phyloP scores from a whole-genome alignment of 2,888 invertebrate genomes.

The Prosopocoilus inquinatus region DNA sequence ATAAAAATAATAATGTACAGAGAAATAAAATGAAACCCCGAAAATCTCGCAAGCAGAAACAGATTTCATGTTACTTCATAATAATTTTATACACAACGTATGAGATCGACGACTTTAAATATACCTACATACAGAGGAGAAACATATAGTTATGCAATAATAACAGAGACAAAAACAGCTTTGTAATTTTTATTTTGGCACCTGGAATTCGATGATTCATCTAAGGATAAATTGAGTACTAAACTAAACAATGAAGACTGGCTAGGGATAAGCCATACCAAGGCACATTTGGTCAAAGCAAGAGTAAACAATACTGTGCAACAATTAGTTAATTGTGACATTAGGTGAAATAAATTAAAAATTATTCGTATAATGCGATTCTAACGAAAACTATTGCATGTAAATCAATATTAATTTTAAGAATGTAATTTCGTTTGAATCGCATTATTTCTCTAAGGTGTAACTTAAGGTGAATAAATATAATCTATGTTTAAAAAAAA shows the following conservation, averaged over 20 bases:
- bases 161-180: conserved; percentile 3
- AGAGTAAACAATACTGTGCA: too few relatives aligned
- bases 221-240: conserved; percentile 11
- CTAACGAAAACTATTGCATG: too few relatives aligned
- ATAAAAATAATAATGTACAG: conserved; percentile 6
- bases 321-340: too few relatives aligned
- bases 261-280: conserved; percentile 3
- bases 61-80: conserved; percentile 8
- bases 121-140: not conserved
- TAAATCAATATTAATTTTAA: too few relatives aligned
- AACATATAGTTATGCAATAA: conserved; percentile 1
- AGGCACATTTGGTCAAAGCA: not conserved
- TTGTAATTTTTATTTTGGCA: conserved; percentile 36
- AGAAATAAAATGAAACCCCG: conserved; percentile 9
- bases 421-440: too few relatives aligned
- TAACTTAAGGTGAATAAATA: conserved; percentile 5
- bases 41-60: not conserved
- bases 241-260: not conserved
- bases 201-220: conserved; percentile 37
- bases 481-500: conserved; percentile 8
- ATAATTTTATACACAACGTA: conserved; percentile 7
- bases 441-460: too few relatives aligned
- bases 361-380: too few relatives aligned
- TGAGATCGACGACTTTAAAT: conserved; percentile 14
- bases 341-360: too few relatives aligned